Percentiles rank a stretch among this genome's conserved stretches.
These are phyloP conservation scores for Zaprionus capensis DNA, from an alignment of 1,140 invertebrate species.

Conservation along the genomic window DNA sequence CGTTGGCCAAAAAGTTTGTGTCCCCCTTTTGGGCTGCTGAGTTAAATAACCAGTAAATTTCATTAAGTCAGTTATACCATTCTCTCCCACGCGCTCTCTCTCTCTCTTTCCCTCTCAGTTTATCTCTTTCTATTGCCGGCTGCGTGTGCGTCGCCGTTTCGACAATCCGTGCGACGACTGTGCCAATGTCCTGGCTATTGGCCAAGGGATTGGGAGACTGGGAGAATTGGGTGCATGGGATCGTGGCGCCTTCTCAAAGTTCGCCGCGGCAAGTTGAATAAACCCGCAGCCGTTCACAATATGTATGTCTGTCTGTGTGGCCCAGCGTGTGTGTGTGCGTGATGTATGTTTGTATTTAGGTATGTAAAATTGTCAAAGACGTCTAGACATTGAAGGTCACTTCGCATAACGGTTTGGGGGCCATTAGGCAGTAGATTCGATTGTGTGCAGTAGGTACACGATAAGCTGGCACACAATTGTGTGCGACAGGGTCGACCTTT, in stretches of 20 bases:
- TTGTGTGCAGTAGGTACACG: slow-evolving; percentile 13
- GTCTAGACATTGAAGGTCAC: slow-evolving; percentile 79
- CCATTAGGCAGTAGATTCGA: slow-evolving; percentile 18
- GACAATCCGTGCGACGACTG: slow-evolving; percentile 38
- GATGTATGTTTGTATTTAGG: slow-evolving; percentile 44
- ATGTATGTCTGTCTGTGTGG: slow-evolving; percentile 58
- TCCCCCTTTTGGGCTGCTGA: slow-evolving; percentile 22
- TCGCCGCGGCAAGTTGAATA: slow-evolving; percentile 61
- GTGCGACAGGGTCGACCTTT: slow-evolving; percentile 33
- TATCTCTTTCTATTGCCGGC: neutral
- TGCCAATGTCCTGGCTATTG: slow-evolving; percentile 46
- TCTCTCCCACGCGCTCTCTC: neutral
- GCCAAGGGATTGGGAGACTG: slow-evolving; percentile 19
- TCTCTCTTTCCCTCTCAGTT: neutral
- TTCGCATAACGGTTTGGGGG: slow-evolving; percentile 52
- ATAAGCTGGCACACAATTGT: slow-evolving; percentile 13
- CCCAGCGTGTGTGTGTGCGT: slow-evolving; percentile 36
- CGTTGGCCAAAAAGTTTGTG: slow-evolving; percentile 16
- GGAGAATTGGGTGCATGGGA: neutral
- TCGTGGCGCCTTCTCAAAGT: slow-evolving; percentile 3
- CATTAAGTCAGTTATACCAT: slow-evolving; percentile 17
- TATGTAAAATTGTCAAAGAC: slow-evolving; percentile 73
- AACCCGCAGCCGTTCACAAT: slow-evolving; percentile 69
- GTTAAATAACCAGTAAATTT: slow-evolving; percentile 35
- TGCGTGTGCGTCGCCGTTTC: slow-evolving; percentile 7